Evolutionary conservation across 2,888 invertebrate genomes (phyloP).

Genomic region (Lochmaea capreae): DNA sequence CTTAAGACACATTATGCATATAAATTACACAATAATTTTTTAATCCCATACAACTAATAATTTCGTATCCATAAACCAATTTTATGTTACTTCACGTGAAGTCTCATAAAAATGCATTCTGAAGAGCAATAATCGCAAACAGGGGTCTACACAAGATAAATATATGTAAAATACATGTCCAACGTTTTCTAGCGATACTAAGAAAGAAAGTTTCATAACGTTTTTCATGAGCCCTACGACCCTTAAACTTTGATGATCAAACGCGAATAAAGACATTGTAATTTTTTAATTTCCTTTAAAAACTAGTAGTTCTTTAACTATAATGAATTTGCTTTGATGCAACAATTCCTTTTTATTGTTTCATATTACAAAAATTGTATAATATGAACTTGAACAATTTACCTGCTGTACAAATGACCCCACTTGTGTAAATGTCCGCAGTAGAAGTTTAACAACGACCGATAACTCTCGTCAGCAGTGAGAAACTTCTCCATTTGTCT

Average conservation of each 20-base stretch:
- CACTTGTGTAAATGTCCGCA: conserved; percentile 2
- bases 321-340: background rate
- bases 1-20: conserved; percentile 50
- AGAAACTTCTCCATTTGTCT: conserved; percentile 39
- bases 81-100: conserved; percentile 57
- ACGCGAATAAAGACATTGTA: conserved; percentile 11
- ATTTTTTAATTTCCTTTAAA: background rate
- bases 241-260: background rate
- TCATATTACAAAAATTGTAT: background rate
- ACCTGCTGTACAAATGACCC: conserved; percentile 13
- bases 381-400: conserved; percentile 1
- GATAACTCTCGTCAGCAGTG: conserved; percentile 19
- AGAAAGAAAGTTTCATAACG: conserved; percentile 2
- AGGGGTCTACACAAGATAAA: conserved; percentile 38
- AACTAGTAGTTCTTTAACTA: background rate
- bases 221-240: background rate
- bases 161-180: conserved; percentile 26
- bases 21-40: conserved; percentile 57
- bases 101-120: conserved; percentile 56
- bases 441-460: conserved; percentile 17
- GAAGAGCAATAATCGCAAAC: conserved; percentile 56
- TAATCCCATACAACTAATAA: conserved; percentile 58
- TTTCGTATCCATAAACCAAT: conserved; percentile 58
- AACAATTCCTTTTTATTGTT: too few species aligned
- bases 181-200: conserved; percentile 10